Conservation (phyloP, 2,888 invertebrate species). For the Cephus runcator region DNA sequence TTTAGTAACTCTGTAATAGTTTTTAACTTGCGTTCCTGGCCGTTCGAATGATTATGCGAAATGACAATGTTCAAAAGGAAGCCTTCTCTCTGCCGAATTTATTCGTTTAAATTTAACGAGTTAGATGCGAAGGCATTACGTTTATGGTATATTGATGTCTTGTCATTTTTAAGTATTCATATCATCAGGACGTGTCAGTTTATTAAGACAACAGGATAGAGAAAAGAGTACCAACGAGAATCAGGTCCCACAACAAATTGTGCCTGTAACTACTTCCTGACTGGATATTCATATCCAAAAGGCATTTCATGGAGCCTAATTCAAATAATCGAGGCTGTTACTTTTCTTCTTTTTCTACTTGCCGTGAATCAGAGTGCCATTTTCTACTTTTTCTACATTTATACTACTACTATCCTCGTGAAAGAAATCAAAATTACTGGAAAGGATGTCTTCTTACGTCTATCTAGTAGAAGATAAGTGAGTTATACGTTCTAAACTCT, state of each 20-base stretch:
- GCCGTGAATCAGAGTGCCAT: slow-evolving; percentile 63
- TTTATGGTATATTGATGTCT: not conserved
- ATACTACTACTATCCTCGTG: slow-evolving; percentile 22
- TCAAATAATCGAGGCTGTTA: not conserved
- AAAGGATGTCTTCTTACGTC: slow-evolving; percentile 7
- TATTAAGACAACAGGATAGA: not conserved
- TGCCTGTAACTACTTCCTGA: not conserved
- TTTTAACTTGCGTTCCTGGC: not conserved
- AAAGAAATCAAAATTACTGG: slow-evolving; percentile 39
- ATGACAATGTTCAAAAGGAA: not conserved
- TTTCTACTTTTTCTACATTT: slow-evolving; percentile 27
- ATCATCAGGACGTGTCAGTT: not conserved
- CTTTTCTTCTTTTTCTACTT: slow-evolving; percentile 29
- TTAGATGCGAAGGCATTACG: slow-evolving; percentile 52
- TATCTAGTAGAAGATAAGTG: not conserved
- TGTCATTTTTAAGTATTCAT: not conserved
- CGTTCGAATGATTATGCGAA: not conserved
- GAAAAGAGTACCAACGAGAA: not conserved
- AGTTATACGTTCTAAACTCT: not conserved
- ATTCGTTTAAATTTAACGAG: slow-evolving; percentile 54
- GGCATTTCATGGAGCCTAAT: not conserved
- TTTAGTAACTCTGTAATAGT: not conserved
- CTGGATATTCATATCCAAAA: not conserved
- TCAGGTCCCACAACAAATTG: not conserved
- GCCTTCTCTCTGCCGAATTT: slow-evolving; percentile 60